phyloP scores from a whole-genome alignment of 2,113 vertebrate genomes.

The Notechis scutatus region DNA sequence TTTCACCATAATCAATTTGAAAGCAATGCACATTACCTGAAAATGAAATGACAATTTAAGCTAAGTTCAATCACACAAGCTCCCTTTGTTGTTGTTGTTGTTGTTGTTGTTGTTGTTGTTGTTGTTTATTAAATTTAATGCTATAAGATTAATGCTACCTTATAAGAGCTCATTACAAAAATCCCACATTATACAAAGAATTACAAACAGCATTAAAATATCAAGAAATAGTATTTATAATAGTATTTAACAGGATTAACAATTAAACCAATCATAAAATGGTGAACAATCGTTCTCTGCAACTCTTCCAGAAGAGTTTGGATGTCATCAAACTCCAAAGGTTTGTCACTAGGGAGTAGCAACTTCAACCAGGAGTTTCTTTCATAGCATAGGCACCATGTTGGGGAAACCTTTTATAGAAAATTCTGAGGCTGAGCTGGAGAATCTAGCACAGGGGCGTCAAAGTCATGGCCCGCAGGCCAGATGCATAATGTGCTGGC shows the following conservation, averaged over 20 bases:
- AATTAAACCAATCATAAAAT: neutral
- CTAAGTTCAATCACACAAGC: neutral
- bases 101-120: too few relatives aligned
- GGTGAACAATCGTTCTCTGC: neutral
- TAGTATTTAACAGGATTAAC: neutral
- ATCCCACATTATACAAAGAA: neutral
- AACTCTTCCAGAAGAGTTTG: neutral
- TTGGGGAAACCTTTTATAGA: neutral
- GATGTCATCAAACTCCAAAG: neutral
- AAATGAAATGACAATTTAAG: neutral
- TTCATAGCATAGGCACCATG: neutral
- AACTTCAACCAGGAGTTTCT: neutral
- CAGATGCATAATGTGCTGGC: too few relatives aligned
- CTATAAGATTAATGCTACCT: neutral
- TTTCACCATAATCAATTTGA: neutral
- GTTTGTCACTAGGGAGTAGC: neutral
- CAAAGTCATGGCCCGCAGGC: too few relatives aligned
- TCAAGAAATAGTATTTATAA: neutral
- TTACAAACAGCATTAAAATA: neutral
- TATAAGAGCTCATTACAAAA: neutral
- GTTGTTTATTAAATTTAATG: neutral
- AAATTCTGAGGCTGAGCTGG: neutral
- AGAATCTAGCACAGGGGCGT: neutral
- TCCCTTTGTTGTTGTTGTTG: neutral
- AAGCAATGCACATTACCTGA: neutral